phyloP scores from a whole-genome alignment of 2,113 vertebrate species.

The Takifugu bimaculatus region DNA sequence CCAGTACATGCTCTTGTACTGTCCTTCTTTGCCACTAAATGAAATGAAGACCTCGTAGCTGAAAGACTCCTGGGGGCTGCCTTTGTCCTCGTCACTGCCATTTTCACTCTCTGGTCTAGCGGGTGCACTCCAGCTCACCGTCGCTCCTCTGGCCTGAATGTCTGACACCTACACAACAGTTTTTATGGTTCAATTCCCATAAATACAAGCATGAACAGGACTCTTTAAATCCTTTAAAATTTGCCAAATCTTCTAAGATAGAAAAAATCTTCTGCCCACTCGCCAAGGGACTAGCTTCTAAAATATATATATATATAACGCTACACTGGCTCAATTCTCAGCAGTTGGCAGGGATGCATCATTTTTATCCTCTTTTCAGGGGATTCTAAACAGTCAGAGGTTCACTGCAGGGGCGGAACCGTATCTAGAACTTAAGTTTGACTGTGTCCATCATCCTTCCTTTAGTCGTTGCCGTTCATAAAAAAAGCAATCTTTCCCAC shows the following conservation, averaged over 20 bases:
- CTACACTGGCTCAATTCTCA: slow-evolving; percentile 12
- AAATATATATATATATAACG: background rate
- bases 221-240: background rate
- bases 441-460: slow-evolving; percentile 25
- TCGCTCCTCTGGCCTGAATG: slow-evolving; percentile 81
- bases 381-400: slow-evolving; percentile 27
- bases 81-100: slow-evolving; percentile 56
- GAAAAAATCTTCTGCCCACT: too few relatives aligned
- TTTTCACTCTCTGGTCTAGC: slow-evolving; percentile 70
- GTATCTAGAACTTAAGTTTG: slow-evolving; percentile 13
- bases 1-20: slow-evolving; percentile 84
- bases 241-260: too few relatives aligned
- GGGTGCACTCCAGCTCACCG: slow-evolving; percentile 83
- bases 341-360: slow-evolving; percentile 22
- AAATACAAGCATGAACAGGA: background rate
- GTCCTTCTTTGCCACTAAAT: slow-evolving; percentile 85
- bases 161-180: slow-evolving; percentile 79
- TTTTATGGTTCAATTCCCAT: background rate
- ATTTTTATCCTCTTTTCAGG: slow-evolving; percentile 43
- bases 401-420: background rate
- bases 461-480: slow-evolving; percentile 3
- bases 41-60: slow-evolving; percentile 86
- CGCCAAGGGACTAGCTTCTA: too few relatives aligned
- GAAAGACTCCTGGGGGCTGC: slow-evolving; percentile 66
- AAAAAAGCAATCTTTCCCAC: too few relatives aligned